Evolutionary conservation across 2,113 vertebrate genomes (phyloP).

Genomic region (Pteronura brasiliensis): DNA sequence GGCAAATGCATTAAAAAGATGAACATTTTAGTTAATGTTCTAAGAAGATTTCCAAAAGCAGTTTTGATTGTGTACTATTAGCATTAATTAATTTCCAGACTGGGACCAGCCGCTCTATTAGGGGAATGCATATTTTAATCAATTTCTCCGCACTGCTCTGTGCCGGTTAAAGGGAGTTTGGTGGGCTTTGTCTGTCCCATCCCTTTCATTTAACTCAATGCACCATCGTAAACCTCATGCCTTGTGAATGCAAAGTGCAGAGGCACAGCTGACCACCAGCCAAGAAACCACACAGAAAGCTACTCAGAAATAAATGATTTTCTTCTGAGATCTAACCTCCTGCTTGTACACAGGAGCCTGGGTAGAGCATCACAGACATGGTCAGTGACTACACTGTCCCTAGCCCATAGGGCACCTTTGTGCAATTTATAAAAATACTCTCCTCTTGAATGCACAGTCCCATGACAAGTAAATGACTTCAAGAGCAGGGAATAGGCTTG

Average conservation of each 20-base stretch:
- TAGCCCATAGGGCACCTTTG: fast-evolving
- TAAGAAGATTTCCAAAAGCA: conserved; percentile 84
- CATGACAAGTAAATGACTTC: neutral
- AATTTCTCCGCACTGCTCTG: conserved; percentile 76
- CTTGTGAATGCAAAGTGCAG: conserved; percentile 56
- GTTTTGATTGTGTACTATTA: conserved; percentile 85
- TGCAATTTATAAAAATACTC: neutral
- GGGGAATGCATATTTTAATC: conserved; percentile 83
- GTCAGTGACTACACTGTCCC: too few relatives aligned
- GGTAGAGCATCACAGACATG: fast-evolving
- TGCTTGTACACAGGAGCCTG: neutral
- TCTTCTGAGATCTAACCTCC: neutral
- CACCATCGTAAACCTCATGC: conserved; percentile 56
- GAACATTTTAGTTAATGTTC: conserved; percentile 86
- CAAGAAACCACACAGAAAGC: neutral
- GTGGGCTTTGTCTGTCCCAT: conserved; percentile 70
- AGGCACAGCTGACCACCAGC: conserved; percentile 53
- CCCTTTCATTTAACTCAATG: conserved; percentile 56
- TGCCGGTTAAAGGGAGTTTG: conserved; percentile 70
- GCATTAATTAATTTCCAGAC: conserved; percentile 86
- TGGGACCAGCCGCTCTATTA: conserved; percentile 79
- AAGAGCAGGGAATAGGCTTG: neutral
- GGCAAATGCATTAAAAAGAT: conserved; percentile 83
- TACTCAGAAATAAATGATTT: fast-evolving
- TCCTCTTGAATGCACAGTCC: neutral